These are phyloP conservation scores for Callionymus lyra DNA, from an alignment of 2,113 vertebrate species.

Conservation along the genomic window DNA sequence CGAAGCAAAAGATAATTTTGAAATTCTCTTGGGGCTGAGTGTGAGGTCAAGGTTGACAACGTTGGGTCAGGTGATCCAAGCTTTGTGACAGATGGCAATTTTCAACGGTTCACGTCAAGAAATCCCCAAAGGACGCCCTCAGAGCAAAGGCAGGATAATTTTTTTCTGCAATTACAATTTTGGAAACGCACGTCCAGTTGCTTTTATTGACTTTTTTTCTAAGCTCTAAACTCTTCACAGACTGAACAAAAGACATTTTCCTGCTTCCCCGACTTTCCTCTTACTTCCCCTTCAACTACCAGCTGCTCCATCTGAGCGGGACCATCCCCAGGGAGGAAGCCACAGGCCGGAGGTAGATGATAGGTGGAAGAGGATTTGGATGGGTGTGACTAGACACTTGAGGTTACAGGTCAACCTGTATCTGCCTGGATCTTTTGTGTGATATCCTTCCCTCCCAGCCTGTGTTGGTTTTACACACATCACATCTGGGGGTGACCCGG, in stretches of 20 bases:
- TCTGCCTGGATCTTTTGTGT: slow-evolving; percentile 41
- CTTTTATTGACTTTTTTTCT: too few relatives aligned
- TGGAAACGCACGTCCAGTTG: too few relatives aligned
- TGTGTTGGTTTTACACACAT: slow-evolving; percentile 16
- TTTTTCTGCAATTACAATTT: too few relatives aligned
- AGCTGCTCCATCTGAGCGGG: slow-evolving; percentile 52
- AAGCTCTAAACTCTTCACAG: too few relatives aligned
- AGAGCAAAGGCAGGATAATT: too few relatives aligned
- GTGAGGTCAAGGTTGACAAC: slow-evolving; percentile 49
- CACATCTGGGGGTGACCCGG: background rate
- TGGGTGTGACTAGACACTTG: slow-evolving; percentile 52
- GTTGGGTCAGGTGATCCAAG: slow-evolving; percentile 51
- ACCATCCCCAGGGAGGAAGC: slow-evolving; percentile 49
- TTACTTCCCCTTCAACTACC: slow-evolving; percentile 22
- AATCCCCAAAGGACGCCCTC: slow-evolving; percentile 16
- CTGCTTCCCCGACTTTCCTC: slow-evolving; percentile 8
- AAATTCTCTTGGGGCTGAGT: slow-evolving; percentile 17
- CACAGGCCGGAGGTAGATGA: slow-evolving; percentile 21
- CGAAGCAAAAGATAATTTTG: slow-evolving; percentile 6
- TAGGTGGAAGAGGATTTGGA: slow-evolving; percentile 30
- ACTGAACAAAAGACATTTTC: slow-evolving; percentile 31
- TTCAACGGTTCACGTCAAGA: slow-evolving; percentile 27
- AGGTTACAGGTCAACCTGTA: slow-evolving; percentile 50
- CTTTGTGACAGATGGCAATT: slow-evolving; percentile 58
- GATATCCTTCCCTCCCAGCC: slow-evolving; percentile 4